These are phyloP conservation scores for Anguilla pacifica DNA, from an alignment of 2,797 vertebrate species.

Conservation along the genomic window DNA sequence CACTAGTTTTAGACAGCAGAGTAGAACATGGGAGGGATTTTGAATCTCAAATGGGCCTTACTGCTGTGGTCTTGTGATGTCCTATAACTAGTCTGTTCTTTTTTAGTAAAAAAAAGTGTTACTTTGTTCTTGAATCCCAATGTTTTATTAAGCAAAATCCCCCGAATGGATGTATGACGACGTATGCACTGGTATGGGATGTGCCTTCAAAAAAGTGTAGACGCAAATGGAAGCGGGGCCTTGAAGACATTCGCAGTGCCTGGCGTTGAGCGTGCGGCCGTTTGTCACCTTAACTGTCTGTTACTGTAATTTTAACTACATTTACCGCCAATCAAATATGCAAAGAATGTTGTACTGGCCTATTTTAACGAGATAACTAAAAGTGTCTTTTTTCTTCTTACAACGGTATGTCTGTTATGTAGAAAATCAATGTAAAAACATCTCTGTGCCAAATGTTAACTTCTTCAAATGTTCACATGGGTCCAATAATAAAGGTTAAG, in stretches of 20 bases:
- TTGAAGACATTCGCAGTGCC: conserved; percentile 41
- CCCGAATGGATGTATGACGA: background rate
- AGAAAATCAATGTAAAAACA: conserved; percentile 31
- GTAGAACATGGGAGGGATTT: background rate
- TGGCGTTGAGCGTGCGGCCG: conserved; percentile 30
- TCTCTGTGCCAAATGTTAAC: conserved; percentile 46
- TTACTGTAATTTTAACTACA: conserved; percentile 11
- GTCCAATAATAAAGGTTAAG: conserved; percentile 36
- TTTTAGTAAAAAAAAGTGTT: background rate
- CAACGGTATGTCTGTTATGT: conserved; percentile 29
- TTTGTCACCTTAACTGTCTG: conserved; percentile 31
- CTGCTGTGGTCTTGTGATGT: background rate
- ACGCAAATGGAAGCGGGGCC: conserved; percentile 26
- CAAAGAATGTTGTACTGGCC: conserved; percentile 24
- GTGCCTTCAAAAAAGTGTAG: conserved; percentile 20
- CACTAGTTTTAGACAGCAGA: background rate
- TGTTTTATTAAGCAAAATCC: background rate
- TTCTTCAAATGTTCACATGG: conserved; percentile 17
- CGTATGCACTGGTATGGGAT: conserved; percentile 2
- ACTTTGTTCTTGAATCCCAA: background rate
- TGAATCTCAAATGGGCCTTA: background rate
- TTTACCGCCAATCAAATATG: conserved; percentile 22
- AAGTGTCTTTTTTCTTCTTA: conserved; percentile 1
- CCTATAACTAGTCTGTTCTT: background rate
- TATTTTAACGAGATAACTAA: conserved; percentile 30